A percentile compares a stretch with the other conserved stretches of the same genome.
Conservation (phyloP, 2,797 vertebrate species). For the Pachyuromys duprasi region DNA sequence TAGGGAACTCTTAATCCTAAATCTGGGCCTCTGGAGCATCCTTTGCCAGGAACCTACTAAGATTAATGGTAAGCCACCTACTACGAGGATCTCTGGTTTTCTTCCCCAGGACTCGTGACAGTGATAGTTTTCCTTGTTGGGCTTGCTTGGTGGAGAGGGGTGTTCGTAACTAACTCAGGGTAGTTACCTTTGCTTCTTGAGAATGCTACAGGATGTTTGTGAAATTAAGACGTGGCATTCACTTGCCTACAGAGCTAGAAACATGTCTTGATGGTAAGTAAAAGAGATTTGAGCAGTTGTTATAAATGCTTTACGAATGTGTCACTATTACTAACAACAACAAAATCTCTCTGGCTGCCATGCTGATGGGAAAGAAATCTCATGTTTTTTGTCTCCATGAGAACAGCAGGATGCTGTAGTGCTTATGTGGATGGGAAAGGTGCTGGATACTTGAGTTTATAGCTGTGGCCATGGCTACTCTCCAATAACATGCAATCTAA, state of each 20-base stretch:
- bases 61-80: constrained; percentile 42
- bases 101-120: background rate
- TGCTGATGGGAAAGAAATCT: background rate
- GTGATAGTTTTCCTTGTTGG: background rate
- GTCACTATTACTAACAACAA: background rate
- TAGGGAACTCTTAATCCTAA: constrained; percentile 38
- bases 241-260: background rate
- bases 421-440: background rate
- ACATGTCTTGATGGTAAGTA: background rate
- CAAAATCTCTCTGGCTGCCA: background rate
- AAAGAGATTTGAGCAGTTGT: background rate
- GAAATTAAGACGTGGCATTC: background rate
- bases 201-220: background rate
- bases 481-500: background rate
- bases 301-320: constrained; percentile 24
- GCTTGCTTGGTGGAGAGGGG: background rate
- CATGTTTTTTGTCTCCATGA: background rate
- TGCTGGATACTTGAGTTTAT: background rate
- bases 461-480: background rate
- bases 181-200: background rate
- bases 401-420: background rate
- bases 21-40: constrained; percentile 53
- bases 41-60: constrained; percentile 1
- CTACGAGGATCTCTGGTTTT: background rate
- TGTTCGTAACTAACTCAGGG: background rate